These are phyloP conservation scores for Pelodiscus sinensis DNA, from an alignment of 2,113 vertebrate genomes.

Conservation along the genomic window DNA sequence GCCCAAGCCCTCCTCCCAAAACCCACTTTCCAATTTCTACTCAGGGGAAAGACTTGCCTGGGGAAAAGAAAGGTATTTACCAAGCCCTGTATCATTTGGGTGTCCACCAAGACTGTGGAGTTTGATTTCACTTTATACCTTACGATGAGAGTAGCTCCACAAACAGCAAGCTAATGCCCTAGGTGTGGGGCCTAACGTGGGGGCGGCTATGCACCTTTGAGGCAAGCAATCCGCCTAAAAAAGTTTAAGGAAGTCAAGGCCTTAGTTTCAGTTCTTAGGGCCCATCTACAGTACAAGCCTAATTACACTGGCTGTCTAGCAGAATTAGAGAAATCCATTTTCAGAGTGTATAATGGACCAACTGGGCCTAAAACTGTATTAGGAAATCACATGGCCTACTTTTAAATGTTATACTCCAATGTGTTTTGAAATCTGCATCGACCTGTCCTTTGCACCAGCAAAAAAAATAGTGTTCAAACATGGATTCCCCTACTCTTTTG, in stretches of 20 bases:
- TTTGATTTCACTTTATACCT: no score
- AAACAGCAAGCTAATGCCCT: no score
- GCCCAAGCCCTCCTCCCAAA: no score
- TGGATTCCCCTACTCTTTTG: neutral
- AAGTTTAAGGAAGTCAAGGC: neutral
- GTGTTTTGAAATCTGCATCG: neutral
- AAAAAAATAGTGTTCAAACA: neutral
- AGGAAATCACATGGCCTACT: accelerated
- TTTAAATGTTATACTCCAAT: neutral
- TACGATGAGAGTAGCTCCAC: no score
- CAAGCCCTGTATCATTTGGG: no score
- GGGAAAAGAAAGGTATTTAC: no score
- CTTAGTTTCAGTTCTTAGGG: neutral
- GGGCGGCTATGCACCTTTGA: no score
- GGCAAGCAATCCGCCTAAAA: neutral
- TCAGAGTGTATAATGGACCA: neutral
- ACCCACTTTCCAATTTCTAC: no score
- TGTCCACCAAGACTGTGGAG: no score
- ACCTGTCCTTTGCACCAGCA: neutral
- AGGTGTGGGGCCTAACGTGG: no score
- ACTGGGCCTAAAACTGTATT: neutral
- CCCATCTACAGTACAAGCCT: no score
- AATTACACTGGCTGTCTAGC: neutral
- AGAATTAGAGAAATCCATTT: neutral
- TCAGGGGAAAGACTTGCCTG: no score